Evolutionary conservation across 2,797 vertebrate genomes (phyloP).

Genomic region (Crocodylus rhombifer): DNA sequence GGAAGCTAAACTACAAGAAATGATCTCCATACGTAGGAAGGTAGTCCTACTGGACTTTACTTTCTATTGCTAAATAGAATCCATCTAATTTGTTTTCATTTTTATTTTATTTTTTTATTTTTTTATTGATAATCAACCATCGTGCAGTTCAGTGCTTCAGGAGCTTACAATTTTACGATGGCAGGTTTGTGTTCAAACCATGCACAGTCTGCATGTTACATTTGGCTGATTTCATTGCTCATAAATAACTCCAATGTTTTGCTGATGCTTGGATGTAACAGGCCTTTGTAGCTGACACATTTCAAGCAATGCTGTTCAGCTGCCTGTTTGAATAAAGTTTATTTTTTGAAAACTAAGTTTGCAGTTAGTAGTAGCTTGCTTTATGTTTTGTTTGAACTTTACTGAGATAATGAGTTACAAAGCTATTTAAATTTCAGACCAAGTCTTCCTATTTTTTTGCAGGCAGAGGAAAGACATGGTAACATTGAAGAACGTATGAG

Average conservation of each 20-base stretch:
- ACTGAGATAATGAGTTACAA: slow-evolving; percentile 60
- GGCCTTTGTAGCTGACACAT: slow-evolving; percentile 87
- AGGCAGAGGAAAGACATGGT: slow-evolving; percentile 98
- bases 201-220: slow-evolving; percentile 89
- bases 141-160: slow-evolving; percentile 87
- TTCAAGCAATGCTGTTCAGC: slow-evolving; percentile 90
- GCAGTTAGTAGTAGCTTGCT: slow-evolving; percentile 93
- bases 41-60: slow-evolving; percentile 93
- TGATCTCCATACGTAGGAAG: slow-evolving; percentile 98
- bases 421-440: slow-evolving; percentile 73
- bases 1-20: slow-evolving; percentile 99
- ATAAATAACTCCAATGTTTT: slow-evolving; percentile 85
- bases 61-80: slow-evolving; percentile 90
- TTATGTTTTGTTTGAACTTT: slow-evolving; percentile 86
- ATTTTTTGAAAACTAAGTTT: slow-evolving; percentile 84
- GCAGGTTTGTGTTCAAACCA: slow-evolving; percentile 89
- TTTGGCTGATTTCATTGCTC: slow-evolving; percentile 89
- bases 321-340: slow-evolving; percentile 86
- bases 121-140: slow-evolving; percentile 90
- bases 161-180: slow-evolving; percentile 85
- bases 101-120: slow-evolving; percentile 78
- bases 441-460: slow-evolving; percentile 72
- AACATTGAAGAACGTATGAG: slow-evolving; percentile 99
- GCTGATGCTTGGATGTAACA: slow-evolving; percentile 88
- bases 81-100: slow-evolving; percentile 85